These are phyloP conservation scores for Drosophila asahinai DNA, from an alignment of 1,140 invertebrate species.

Conservation along the genomic window DNA sequence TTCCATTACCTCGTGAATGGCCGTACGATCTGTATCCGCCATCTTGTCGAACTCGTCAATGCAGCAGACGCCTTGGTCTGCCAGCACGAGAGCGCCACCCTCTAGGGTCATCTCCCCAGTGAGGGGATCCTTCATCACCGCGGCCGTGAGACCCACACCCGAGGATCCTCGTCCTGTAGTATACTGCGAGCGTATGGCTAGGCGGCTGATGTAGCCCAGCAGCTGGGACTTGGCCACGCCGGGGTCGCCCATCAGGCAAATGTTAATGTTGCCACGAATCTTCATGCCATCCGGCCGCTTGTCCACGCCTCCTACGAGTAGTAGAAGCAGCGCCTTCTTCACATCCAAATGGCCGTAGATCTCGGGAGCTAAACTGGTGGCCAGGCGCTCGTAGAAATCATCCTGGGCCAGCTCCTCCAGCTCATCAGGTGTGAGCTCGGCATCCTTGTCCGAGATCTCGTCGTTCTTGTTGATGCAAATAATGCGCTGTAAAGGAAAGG, in stretches of 20 bases:
- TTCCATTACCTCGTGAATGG: conserved; percentile 99
- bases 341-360: conserved; percentile 99
- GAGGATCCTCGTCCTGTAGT: conserved; percentile 97
- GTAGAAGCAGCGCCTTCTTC: conserved; percentile 97
- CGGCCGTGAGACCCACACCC: conserved; percentile 98
- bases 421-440: conserved; percentile 93
- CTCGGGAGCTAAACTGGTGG: conserved; percentile 97
- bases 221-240: conserved; percentile 99
- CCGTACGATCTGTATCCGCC: conserved; percentile 97
- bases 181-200: conserved; percentile 97
- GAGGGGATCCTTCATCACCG: conserved; percentile 98
- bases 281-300: conserved; percentile 93
- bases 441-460: conserved; percentile 90
- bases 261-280: conserved; percentile 97
- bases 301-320: conserved; percentile 98
- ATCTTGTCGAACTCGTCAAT: conserved; percentile 99
- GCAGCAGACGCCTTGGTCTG: conserved; percentile 98
- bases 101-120: conserved; percentile 99
- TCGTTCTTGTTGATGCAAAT: conserved; percentile 92
- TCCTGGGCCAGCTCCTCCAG: conserved; percentile 91
- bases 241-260: conserved; percentile 99
- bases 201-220: conserved; percentile 96
- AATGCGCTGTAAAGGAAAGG: conserved; percentile 87
- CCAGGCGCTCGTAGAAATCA: conserved; percentile 97
- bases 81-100: conserved; percentile 98